Base-by-base conservation (phyloP, 2,888 invertebrate genomes). In the Brachyopa scutellaris region DNA sequence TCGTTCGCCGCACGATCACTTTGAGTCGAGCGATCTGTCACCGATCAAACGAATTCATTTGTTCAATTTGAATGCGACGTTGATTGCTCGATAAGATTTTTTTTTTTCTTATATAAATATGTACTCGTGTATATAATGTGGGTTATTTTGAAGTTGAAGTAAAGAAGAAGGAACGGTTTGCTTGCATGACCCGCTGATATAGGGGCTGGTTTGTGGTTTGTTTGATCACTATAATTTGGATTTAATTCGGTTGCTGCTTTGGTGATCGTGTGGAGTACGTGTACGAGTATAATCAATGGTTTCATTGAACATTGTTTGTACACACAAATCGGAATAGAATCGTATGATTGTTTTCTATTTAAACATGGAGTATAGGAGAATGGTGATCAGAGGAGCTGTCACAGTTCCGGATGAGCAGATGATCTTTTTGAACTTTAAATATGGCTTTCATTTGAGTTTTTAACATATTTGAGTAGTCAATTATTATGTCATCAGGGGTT, bases 21-120 rank as follows among this genome's bases (percentile, higher is more conserved):
- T 69, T 53, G 51, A 61, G 61, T 26, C 6, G 61, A 69, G 67
- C 59, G 77, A 45, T 77, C 77, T 70, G 77, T 70, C 77, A 70
- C 69, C 42, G 38, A 62, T 70, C 76, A 69, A 67, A 76, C 70
- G 45, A 47, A 57, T 69, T 47, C 38, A 55, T 62, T 70, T 76
- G 59, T 47, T 55, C 19, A 53, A 59, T 61, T 61, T 61, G 53
- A 67, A 76, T 45, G 42, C 45, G 53, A 61, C 53, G 36, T 49
- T 67, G 59, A 67, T 59, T 67, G 40, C 26, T 51, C 31, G 19
- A 26, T 38, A 23, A 17, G 57, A 9, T 67, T 49, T 74, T 45
- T 36, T 57, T 2, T 47, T 19, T 8, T 26, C 26, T 6, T 26
- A 26, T 26, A 6, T 3, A 26, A n/a, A 5, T 15, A 2, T 21